Conservation (phyloP, 2,888 invertebrate species). For the Spodoptera picta region DNA sequence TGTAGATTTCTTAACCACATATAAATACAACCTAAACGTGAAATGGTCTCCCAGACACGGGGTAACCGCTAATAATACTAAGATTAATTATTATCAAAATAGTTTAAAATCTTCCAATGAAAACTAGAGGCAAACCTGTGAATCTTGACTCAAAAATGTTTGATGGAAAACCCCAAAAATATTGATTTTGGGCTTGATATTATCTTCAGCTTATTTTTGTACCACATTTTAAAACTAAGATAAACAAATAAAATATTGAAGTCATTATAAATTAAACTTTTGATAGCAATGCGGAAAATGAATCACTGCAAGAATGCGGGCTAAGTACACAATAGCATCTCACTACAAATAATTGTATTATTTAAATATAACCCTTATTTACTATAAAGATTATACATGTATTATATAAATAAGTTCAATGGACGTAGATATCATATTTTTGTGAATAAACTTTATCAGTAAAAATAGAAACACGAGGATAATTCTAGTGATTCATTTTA, state of each 20-base stretch:
- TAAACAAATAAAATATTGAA: slow-evolving; percentile 2
- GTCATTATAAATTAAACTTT: slow-evolving; percentile 6
- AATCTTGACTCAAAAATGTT: too few relatives aligned
- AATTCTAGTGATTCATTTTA: too few relatives aligned
- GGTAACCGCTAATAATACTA: too few relatives aligned
- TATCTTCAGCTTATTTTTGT: background rate
- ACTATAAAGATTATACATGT: too few relatives aligned
- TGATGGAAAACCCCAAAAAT: too few relatives aligned
- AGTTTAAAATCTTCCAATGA: too few relatives aligned
- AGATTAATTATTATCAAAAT: too few relatives aligned
- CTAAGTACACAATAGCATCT: background rate
- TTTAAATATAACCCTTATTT: background rate
- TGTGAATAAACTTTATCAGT: too few relatives aligned
- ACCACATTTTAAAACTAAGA: background rate
- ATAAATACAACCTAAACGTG: background rate
- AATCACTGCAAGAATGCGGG: slow-evolving; percentile 16
- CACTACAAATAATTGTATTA: slow-evolving; percentile 2
- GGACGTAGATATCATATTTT: background rate
- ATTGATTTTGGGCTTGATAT: too few relatives aligned
- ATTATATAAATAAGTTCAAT: background rate
- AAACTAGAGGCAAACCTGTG: too few relatives aligned
- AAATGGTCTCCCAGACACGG: background rate
- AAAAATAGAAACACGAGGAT: too few relatives aligned
- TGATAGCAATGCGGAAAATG: slow-evolving; percentile 15
- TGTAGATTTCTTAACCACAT: background rate